phyloP scores from a whole-genome alignment of 2,888 invertebrate species.

The Pachliopta kotzebuea region DNA sequence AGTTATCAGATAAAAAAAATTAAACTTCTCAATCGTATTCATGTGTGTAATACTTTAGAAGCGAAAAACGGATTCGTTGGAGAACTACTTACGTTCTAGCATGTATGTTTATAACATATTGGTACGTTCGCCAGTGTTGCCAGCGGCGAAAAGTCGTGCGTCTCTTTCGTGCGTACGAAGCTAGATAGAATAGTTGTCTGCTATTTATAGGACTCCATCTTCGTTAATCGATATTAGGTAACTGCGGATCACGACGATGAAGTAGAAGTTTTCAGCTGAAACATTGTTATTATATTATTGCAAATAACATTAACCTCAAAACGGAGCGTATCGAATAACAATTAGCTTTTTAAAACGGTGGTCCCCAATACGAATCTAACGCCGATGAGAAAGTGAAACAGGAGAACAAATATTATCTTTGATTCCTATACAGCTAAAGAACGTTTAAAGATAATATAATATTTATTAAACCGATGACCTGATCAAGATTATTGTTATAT shows the following conservation, averaged over 20 bases:
- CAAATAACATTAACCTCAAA: not conserved
- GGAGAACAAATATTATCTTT: too few relatives aligned
- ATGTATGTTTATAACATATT: constrained; percentile 20
- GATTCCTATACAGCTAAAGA: too few relatives aligned
- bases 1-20: too few relatives aligned
- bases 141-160: constrained; percentile 12
- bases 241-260: constrained; percentile 68
- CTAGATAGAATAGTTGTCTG: constrained; percentile 14
- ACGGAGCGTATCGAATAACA: too few relatives aligned
- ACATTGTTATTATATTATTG: constrained; percentile 27
- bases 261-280: constrained; percentile 72
- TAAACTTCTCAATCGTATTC: too few relatives aligned
- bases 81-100: constrained; percentile 15
- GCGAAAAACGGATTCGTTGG: not conserved
- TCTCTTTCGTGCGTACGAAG: not conserved
- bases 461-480: too few relatives aligned
- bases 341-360: too few relatives aligned
- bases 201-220: constrained; percentile 65
- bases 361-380: too few relatives aligned
- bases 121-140: constrained; percentile 21
- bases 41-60: not conserved
- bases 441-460: too few relatives aligned
- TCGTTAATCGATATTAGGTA: constrained; percentile 71
- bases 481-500: too few relatives aligned
- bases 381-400: too few relatives aligned